A percentile compares a stretch with the other conserved stretches of the same genome.
These are phyloP conservation scores for Panulirus ornatus DNA, from an alignment of 1,140 invertebrate genomes.

Conservation along the genomic window DNA sequence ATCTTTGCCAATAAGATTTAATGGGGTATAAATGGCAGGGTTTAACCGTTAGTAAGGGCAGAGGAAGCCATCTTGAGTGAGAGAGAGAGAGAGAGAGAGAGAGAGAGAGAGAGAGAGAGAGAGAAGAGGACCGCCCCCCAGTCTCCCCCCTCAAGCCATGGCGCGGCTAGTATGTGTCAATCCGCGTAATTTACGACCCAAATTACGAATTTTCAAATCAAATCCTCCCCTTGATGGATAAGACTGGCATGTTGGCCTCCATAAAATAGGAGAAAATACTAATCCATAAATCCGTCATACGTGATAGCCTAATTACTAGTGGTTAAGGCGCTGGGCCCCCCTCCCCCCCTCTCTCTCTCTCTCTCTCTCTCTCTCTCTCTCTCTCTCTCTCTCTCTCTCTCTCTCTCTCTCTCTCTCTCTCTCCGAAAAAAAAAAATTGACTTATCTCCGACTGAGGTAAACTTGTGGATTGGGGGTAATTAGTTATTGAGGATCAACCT, in stretches of 20 bases:
- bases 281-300: conserved; percentile 69
- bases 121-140: neutral
- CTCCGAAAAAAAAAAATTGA: too few species aligned
- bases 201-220: conserved; percentile 72
- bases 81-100: too few species aligned
- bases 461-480: conserved; percentile 66
- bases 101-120: too few species aligned
- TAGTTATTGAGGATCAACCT: conserved; percentile 69
- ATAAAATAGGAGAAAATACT: conserved; percentile 69
- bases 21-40: conserved; percentile 22
- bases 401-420: too few species aligned
- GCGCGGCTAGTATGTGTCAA: conserved; percentile 57
- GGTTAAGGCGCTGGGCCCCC: conserved; percentile 48
- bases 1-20: conserved; percentile 36
- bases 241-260: conserved; percentile 68
- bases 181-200: conserved; percentile 63
- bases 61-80: neutral
- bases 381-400: too few species aligned
- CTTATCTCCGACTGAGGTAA: conserved; percentile 50
- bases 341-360: too few species aligned
- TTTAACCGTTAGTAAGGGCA: neutral
- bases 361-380: too few species aligned
- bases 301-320: conserved; percentile 71
- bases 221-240: conserved; percentile 66
- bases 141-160: neutral